A percentile compares a stretch with the other conserved stretches of the same genome.
Conservation (phyloP, 2,113 vertebrate genomes). For the Geothlypis trichas region DNA sequence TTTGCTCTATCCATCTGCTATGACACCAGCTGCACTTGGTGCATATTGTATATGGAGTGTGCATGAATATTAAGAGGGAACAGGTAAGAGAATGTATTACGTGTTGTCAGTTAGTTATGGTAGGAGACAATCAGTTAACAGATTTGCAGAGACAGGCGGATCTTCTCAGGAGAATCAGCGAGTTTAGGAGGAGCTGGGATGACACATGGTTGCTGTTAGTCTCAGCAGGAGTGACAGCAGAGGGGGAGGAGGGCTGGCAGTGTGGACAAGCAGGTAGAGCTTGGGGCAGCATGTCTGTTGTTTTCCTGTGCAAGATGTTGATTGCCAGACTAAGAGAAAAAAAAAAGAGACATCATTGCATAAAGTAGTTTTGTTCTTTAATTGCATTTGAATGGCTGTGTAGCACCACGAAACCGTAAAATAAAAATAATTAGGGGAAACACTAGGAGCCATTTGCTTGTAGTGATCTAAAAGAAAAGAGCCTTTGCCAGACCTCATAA, state of each 20-base stretch:
- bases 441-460: background rate
- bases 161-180: background rate
- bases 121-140: constrained; percentile 15
- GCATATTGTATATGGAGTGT: background rate
- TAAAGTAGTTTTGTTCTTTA: background rate
- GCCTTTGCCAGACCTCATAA: background rate
- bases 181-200: constrained; percentile 19
- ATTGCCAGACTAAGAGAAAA: background rate
- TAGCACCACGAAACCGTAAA: background rate
- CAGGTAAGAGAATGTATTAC: background rate
- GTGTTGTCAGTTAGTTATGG: background rate
- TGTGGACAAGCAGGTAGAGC: background rate
- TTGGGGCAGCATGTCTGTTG: background rate
- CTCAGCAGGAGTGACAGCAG: constrained; percentile 32
- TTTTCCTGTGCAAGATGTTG: background rate
- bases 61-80: constrained; percentile 3
- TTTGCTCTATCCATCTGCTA: background rate
- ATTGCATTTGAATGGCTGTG: background rate
- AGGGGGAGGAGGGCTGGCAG: background rate
- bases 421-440: background rate
- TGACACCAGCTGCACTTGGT: background rate
- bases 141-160: background rate
- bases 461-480: background rate
- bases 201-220: constrained; percentile 25
- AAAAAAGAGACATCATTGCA: accelerated